These are phyloP conservation scores for Orthonychiurus folsomi DNA, from an alignment of 2,888 invertebrate genomes.

Conservation along the genomic window DNA sequence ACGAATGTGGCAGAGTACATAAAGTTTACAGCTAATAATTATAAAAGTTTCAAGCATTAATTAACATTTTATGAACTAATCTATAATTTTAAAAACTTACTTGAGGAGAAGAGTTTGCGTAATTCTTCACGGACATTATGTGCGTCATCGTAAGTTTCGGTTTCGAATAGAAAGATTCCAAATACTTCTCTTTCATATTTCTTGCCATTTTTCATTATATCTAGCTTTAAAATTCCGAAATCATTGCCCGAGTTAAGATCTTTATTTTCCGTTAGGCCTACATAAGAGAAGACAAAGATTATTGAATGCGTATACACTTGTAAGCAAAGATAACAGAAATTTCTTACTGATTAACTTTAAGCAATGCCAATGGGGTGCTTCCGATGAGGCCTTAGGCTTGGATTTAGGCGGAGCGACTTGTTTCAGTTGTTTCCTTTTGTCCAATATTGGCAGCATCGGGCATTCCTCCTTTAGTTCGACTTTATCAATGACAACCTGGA, in stretches of 20 bases:
- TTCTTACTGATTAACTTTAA: not conserved
- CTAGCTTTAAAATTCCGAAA: slow-evolving; percentile 13
- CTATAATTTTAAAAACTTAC: not conserved
- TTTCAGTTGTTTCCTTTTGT: not conserved
- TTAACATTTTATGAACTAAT: not conserved
- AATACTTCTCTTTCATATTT: not conserved
- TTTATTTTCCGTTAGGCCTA: not conserved
- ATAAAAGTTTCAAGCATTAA: not conserved
- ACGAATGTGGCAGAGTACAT: not conserved
- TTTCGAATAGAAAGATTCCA: not conserved
- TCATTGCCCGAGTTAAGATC: slow-evolving; percentile 18
- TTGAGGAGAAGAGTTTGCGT: not conserved
- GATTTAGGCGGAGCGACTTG: not conserved
- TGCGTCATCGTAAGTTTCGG: not conserved
- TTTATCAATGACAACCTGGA: slow-evolving; percentile 9
- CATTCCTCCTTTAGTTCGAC: not conserved
- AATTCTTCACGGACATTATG: too few species aligned
- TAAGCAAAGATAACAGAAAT: not conserved
- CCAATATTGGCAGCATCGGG: not conserved
- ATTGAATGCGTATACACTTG: not conserved
- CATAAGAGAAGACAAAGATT: not conserved
- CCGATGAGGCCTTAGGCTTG: not conserved
- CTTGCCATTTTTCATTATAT: not conserved
- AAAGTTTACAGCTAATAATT: not conserved
- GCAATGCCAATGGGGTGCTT: slow-evolving; percentile 1